phyloP scores from a whole-genome alignment of 1,140 invertebrate genomes.

The Tetramorium simillimum region DNA sequence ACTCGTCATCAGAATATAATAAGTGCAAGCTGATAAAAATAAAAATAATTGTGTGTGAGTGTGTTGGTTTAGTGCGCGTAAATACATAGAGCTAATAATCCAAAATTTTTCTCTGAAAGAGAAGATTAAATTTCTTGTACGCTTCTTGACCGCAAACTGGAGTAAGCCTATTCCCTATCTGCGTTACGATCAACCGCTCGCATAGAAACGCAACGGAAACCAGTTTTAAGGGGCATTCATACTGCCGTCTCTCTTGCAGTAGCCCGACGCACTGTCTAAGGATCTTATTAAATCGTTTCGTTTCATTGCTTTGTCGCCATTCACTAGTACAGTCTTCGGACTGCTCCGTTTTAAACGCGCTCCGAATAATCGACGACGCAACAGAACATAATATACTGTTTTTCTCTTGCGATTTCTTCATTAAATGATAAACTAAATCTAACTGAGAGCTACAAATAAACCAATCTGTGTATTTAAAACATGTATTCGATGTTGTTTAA shows the following conservation, averaged over 20 bases:
- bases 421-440: background rate
- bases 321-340: background rate
- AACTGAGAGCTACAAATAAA: background rate
- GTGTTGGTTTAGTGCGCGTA: background rate
- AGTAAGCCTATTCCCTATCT: slow-evolving; percentile 67
- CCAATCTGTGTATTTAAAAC: background rate
- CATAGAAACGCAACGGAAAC: slow-evolving; percentile 60
- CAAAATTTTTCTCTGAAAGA: slow-evolving; percentile 47
- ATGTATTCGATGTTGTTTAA: background rate
- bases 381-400: background rate
- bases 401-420: background rate
- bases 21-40: background rate
- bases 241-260: background rate
- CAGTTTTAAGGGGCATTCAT: slow-evolving; percentile 61
- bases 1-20: background rate
- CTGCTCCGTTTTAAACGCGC: slow-evolving; percentile 3
- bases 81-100: slow-evolving; percentile 29
- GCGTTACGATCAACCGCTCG: slow-evolving; percentile 40
- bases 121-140: slow-evolving; percentile 65
- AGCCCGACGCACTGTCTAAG: slow-evolving; percentile 12
- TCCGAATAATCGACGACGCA: background rate
- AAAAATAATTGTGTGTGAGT: background rate
- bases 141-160: slow-evolving; percentile 62
- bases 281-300: slow-evolving; percentile 1
- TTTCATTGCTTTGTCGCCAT: slow-evolving; percentile 22